Evolutionary conservation across 2,888 invertebrate species (phyloP).

Genomic region (Liposcelis brunnea): DNA sequence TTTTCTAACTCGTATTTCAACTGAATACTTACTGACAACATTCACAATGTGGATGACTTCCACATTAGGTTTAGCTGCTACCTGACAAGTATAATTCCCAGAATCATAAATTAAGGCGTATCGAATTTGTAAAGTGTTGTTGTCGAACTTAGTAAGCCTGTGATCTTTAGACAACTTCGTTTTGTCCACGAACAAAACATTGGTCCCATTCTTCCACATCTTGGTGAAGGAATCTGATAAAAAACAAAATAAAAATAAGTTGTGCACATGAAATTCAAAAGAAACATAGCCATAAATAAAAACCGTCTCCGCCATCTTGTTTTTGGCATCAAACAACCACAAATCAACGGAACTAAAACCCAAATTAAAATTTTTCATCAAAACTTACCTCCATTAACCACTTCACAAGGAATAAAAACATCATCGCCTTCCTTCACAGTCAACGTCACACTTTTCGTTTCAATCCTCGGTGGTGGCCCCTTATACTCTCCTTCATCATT

Average conservation of each 20-base stretch:
- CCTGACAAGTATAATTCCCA: not conserved
- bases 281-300: too few species aligned
- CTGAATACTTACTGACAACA: not conserved
- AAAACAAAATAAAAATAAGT: too few species aligned
- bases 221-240: not conserved
- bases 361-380: too few species aligned
- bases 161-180: not conserved
- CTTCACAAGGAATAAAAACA: not conserved
- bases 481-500: not conserved
- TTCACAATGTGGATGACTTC: not conserved
- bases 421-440: not conserved
- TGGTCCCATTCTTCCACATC: not conserved
- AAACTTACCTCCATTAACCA: not conserved
- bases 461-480: not conserved
- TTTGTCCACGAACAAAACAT: not conserved
- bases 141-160: not conserved
- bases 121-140: not conserved
- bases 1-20: too few species aligned
- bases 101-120: not conserved
- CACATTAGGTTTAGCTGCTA: not conserved
- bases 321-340: too few species aligned
- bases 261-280: too few species aligned
- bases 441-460: not conserved
- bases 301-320: too few species aligned
- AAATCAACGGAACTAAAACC: too few species aligned